Percentiles rank a stretch among this genome's conserved stretches.
phyloP scores from a whole-genome alignment of 2,113 vertebrate species.

The Lasiurus cinereus region DNA sequence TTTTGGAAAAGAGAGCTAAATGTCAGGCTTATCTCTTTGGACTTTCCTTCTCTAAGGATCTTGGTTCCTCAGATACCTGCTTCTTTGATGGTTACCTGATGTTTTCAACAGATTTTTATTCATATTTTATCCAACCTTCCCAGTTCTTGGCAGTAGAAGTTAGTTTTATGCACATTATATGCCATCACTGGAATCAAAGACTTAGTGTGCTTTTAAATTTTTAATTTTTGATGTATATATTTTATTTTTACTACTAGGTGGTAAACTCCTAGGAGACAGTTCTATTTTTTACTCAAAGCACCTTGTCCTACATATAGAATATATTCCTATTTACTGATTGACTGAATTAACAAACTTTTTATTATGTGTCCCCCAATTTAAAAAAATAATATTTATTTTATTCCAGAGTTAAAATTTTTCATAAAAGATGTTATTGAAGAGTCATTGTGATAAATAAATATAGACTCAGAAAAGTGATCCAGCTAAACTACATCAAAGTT shows the following conservation, averaged over 20 bases:
- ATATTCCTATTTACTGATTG: constrained; percentile 40
- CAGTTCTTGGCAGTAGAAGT: not conserved
- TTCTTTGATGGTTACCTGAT: not conserved
- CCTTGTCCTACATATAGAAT: not conserved
- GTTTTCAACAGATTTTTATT: constrained; percentile 11
- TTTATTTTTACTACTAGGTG: constrained; percentile 1
- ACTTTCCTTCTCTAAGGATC: not conserved
- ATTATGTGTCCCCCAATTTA: constrained; percentile 24
- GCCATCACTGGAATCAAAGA: not conserved
- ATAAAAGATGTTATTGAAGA: constrained; percentile 65
- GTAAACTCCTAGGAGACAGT: constrained; percentile 15
- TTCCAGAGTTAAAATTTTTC: constrained; percentile 59
- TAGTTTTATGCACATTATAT: not conserved
- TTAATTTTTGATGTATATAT: not conserved
- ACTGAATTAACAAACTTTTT: constrained; percentile 31
- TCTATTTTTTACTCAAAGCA: constrained; percentile 16
- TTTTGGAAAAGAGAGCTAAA: constrained; percentile 29
- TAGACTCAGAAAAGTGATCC: constrained; percentile 69
- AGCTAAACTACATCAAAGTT: constrained; percentile 77
- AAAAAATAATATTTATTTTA: constrained; percentile 67
- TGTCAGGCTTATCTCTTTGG: not conserved
- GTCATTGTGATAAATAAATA: constrained; percentile 68
- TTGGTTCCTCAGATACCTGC: not conserved
- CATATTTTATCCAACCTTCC: constrained; percentile 27
- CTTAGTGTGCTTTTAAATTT: constrained; percentile 20